phyloP scores from a whole-genome alignment of 2,888 invertebrate species.

The Empis livida region DNA sequence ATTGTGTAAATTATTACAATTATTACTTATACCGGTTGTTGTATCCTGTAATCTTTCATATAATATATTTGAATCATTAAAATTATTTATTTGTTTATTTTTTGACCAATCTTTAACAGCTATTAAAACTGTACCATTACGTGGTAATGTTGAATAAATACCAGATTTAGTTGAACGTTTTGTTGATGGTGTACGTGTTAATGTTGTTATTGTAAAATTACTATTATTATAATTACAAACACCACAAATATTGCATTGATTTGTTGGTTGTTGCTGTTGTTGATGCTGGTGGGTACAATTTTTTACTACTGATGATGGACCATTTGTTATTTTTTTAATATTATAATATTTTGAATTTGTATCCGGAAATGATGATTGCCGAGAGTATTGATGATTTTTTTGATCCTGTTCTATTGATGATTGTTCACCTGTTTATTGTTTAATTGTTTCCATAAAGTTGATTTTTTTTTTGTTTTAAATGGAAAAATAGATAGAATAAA shows the following conservation, averaged over 20 bases:
- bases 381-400: conserved; percentile 15
- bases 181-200: conserved; percentile 18
- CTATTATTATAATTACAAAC: conserved; percentile 37
- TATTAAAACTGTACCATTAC: conserved; percentile 46
- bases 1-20: conserved; percentile 3
- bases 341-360: conserved; percentile 13
- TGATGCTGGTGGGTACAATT: conserved; percentile 9
- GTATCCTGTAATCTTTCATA: conserved; percentile 17
- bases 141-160: conserved; percentile 26
- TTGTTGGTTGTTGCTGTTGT: not conserved
- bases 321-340: not conserved
- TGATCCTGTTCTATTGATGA: conserved; percentile 7
- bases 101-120: conserved; percentile 51
- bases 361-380: conserved; percentile 18
- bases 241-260: conserved; percentile 25
- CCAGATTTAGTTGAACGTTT: conserved; percentile 1
- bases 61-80: conserved; percentile 11
- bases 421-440: conserved; percentile 12
- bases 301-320: not conserved
- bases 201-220: conserved; percentile 35
- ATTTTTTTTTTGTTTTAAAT: not conserved
- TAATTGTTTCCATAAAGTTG: conserved; percentile 1
- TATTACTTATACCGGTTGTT: conserved; percentile 7
- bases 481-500: not conserved
- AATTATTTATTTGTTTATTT: conserved; percentile 18